phyloP scores from a whole-genome alignment of 2,797 vertebrate genomes.

The Oophaga sylvatica region DNA sequence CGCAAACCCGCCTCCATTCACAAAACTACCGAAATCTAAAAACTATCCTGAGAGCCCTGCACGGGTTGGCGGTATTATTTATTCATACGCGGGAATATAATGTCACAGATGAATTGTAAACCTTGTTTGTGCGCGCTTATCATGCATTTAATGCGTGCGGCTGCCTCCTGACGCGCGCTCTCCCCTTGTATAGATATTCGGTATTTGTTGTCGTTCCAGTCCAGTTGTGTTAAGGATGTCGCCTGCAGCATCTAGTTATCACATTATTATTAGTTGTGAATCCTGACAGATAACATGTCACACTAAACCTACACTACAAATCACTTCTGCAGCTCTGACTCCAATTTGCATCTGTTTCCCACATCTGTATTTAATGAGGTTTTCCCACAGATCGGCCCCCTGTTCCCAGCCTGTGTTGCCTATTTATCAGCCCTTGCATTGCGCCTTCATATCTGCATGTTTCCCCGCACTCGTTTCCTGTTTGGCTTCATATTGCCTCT shows the following conservation, averaged over 20 bases:
- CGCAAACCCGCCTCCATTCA: not conserved
- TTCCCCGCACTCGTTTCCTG: slow-evolving; percentile 39
- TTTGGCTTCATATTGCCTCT: slow-evolving; percentile 23
- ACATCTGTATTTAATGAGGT: slow-evolving; percentile 55
- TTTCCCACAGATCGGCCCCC: slow-evolving; percentile 47
- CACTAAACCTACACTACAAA: slow-evolving; percentile 47
- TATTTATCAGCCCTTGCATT: slow-evolving; percentile 21
- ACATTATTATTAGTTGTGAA: slow-evolving; percentile 47
- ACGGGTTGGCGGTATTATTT: slow-evolving; percentile 6
- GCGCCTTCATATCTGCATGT: slow-evolving; percentile 27
- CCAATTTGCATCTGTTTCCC: slow-evolving; percentile 53
- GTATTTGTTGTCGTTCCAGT: slow-evolving; percentile 41
- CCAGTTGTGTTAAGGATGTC: slow-evolving; percentile 27
- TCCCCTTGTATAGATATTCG: slow-evolving; percentile 20
- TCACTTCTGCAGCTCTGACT: slow-evolving; percentile 37
- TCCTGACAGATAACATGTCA: slow-evolving; percentile 49
- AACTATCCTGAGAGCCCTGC: too few species aligned
- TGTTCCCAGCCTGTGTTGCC: slow-evolving; percentile 39
- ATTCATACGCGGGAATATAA: slow-evolving; percentile 1
- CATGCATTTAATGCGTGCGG: slow-evolving; percentile 20
- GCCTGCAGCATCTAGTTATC: slow-evolving; percentile 49
- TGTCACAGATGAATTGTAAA: slow-evolving; percentile 26
- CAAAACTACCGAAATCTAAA: not conserved
- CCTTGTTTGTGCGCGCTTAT: slow-evolving; percentile 29
- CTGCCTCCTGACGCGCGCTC: not conserved